Evolutionary conservation across 2,888 invertebrate species (phyloP), one percentile per base, ranked within the genome.

Genomic region (Aethes cnicana): DNA sequence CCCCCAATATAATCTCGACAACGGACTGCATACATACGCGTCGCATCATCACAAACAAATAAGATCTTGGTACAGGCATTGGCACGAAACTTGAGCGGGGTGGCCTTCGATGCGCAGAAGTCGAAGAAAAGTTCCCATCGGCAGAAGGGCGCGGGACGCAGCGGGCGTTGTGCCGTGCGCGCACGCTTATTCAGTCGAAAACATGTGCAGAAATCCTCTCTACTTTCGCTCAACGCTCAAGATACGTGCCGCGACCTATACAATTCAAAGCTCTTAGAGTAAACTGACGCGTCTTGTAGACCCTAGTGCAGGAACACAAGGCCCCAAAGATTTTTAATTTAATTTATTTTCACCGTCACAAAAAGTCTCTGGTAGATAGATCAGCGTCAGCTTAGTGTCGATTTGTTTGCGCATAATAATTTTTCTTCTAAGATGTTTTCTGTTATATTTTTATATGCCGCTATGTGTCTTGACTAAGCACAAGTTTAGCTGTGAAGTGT

Each of bases 381-480:
- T 30, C 32, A 36, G 16, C 11, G 37, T 21, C 7, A 14, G 35
- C 42, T 37, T 20, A 41, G 18, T 32, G 47, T 49, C n/a, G 37
- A 25, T 48, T 46, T 11, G 4, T 54, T 53, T 32, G 36, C 21
- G 37, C 32, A 43, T 35, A 37, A 43, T 35, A 43, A n/a, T n/a
- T n/a, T 48, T 23, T 14, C 12, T 30, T 28, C 37, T 43, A 36
- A 30, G 41, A 28, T 44, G 35, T 28, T 26, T 44, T 21, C 21
- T 21, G 46, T 41, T 4, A 36, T 46, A 32, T 47, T 48, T 54
- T 41, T 49, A 43, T 53, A 46, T 26, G 43, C 58, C 58, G 57
- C 47, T 47, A 57, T 61, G 64, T 73, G 68, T 72, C 62, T 63
- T 63, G 57, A 50, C 59, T 57, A 62, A 63, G 64, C 66, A 66